Evolutionary conservation across 2,888 invertebrate genomes (phyloP), one percentile per base, ranked within the genome.

Genomic region (Crossocerus cetratus): DNA sequence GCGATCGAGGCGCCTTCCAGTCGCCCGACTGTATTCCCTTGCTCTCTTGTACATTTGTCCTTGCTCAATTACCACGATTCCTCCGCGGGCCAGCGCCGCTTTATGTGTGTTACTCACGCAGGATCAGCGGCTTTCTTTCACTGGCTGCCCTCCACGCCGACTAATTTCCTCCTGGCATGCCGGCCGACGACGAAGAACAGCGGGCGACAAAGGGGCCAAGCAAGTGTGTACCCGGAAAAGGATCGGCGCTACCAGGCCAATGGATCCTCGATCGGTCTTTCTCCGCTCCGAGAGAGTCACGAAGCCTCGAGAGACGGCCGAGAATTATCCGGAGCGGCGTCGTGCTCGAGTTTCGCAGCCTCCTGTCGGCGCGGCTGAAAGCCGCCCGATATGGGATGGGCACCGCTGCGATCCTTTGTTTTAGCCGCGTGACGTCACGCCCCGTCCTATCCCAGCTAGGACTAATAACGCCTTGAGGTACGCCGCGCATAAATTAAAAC

Each of bases 341-440:
- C 55, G n/a, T n/a, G n/a, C n/a, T n/a, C 11, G 62, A 11, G 57
- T 66, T 69, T 75, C 68, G 70, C 68, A 69, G 68, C 66, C 72
- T 71, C 69, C 78, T 72, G 83, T 85, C 86, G 88, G 86, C 85
- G 77, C 72, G 74, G 80, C 86, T 84, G 76, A 88, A 87, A 88
- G 86, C 83, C 80, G 78, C 68, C 73, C 66, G 77, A 73, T 74
- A 78, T 82, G 78, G 82, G 82, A 82, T 84, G 84, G 84, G 82
- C 82, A 64, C 71, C 80, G 80, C 78, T 79, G 81, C 78, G 72
- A 83, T 87, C 87, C 87, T 89, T 90, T 89, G 88, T 90, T 88
- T 89, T 86, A 87, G 82, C 86, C 86, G 88, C 88, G 86, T 87
- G 87, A 88, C 89, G 88, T 89, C 87, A 87, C 87, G 83, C 86